Percentiles rank a stretch among this genome's conserved stretches.
Conservation (phyloP, 1,140 invertebrate genomes). For the Megathymus violae region DNA sequence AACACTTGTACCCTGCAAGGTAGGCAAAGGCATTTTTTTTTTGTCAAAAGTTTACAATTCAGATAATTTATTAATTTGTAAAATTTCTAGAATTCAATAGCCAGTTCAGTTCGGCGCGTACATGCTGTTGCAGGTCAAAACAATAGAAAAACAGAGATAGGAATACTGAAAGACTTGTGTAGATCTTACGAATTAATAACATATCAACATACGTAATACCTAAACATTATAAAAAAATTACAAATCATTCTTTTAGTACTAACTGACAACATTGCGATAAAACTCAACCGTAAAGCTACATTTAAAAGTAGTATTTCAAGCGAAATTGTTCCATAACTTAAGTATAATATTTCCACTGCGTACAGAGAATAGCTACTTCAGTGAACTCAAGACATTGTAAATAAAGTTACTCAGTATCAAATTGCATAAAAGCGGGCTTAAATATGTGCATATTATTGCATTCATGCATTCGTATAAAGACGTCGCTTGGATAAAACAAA, state of each 20-base stretch:
- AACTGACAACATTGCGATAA: constrained; percentile 32
- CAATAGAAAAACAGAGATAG: no score
- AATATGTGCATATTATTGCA: constrained; percentile 76
- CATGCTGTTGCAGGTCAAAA: no score
- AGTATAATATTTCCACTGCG: constrained; percentile 64
- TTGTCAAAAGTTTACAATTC: no score
- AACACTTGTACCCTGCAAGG: no score
- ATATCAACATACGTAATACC: background rate
- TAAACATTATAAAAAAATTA: background rate
- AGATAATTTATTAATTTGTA: no score
- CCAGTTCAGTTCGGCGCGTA: no score
- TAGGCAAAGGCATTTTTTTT: no score
- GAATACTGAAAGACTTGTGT: no score
- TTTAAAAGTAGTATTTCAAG: constrained; percentile 55
- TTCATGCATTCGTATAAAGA: constrained; percentile 72
- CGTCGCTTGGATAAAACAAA: constrained; percentile 51
- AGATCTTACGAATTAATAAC: no score
- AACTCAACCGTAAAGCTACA: constrained; percentile 46
- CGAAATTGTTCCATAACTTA: constrained; percentile 62
- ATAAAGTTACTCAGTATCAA: constrained; percentile 62
- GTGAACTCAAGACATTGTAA: constrained; percentile 66
- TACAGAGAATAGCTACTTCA: constrained; percentile 69
- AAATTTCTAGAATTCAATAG: no score
- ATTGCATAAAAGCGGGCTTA: constrained; percentile 66
- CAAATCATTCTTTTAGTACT: constrained; percentile 35